Evolutionary conservation across 2,113 vertebrate species (phyloP).

Genomic region (Puntigrus tetrazona): DNA sequence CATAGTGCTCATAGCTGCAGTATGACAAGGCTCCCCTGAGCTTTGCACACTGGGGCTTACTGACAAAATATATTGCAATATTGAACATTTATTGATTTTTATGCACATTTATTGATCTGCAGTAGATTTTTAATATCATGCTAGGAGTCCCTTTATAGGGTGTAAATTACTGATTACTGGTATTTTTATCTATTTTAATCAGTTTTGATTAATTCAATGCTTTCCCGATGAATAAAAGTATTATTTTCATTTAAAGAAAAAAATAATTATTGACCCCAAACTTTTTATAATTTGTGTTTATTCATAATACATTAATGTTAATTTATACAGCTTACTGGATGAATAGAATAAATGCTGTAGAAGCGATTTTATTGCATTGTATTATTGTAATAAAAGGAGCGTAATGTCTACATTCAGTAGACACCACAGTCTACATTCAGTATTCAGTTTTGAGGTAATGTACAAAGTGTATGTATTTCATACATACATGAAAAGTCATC

Average conservation of each 20-base stretch:
- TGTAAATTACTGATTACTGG: not conserved
- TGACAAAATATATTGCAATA: conserved; percentile 42
- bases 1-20: conserved; percentile 53
- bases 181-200: not conserved
- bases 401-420: not conserved
- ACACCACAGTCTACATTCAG: no score
- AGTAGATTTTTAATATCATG: conserved; percentile 3
- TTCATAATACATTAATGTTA: no score
- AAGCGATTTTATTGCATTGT: not conserved
- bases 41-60: conserved; percentile 41
- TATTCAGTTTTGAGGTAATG: not conserved
- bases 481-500: not conserved
- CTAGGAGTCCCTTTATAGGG: not conserved
- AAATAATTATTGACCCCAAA: no score
- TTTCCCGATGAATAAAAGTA: not conserved
- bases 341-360: not conserved
- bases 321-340: not conserved
- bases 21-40: conserved; percentile 44
- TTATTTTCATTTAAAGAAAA: no score
- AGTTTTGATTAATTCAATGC: not conserved
- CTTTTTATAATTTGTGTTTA: not conserved
- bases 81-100: conserved; percentile 42
- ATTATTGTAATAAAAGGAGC: not conserved
- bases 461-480: not conserved
- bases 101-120: conserved; percentile 22